Conservation (phyloP, 2,113 vertebrate genomes). For the Strix aluco region DNA sequence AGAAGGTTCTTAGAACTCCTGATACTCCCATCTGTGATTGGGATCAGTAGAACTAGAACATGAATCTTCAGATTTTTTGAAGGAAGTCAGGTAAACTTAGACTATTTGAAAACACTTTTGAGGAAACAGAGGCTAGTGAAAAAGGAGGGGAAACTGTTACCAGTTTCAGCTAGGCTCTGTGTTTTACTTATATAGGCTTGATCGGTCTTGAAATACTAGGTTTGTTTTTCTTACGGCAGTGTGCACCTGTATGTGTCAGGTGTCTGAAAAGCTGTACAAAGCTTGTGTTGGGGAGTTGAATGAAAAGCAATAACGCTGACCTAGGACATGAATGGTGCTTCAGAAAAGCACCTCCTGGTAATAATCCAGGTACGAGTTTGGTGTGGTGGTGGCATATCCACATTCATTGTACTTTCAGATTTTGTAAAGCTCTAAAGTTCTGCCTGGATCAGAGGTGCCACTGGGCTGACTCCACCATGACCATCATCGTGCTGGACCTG, state of each 20-base stretch:
- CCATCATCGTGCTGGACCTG: not conserved
- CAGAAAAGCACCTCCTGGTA: not conserved
- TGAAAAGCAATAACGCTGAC: not conserved
- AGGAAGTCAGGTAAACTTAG: not conserved
- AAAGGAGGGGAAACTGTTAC: not conserved
- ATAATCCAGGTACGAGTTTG: not conserved
- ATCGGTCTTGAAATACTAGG: not conserved
- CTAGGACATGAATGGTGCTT: not conserved
- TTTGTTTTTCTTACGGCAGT: not conserved
- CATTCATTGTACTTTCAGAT: not conserved
- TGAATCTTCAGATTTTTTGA: not conserved
- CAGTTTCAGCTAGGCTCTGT: not conserved
- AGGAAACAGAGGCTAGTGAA: not conserved
- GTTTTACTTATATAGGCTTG: not conserved
- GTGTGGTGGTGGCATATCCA: fast-evolving
- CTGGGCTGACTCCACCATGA: no score
- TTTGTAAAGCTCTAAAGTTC: not conserved
- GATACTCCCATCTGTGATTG: not conserved
- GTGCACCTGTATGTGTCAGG: not conserved
- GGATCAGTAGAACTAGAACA: not conserved
- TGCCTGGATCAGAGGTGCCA: not conserved
- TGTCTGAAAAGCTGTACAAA: not conserved
- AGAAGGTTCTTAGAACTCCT: not conserved
- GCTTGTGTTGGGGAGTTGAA: not conserved
- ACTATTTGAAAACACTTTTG: not conserved